Evolutionary conservation across 1,140 invertebrate genomes (phyloP).

Genomic region (Tetramorium simillimum): DNA sequence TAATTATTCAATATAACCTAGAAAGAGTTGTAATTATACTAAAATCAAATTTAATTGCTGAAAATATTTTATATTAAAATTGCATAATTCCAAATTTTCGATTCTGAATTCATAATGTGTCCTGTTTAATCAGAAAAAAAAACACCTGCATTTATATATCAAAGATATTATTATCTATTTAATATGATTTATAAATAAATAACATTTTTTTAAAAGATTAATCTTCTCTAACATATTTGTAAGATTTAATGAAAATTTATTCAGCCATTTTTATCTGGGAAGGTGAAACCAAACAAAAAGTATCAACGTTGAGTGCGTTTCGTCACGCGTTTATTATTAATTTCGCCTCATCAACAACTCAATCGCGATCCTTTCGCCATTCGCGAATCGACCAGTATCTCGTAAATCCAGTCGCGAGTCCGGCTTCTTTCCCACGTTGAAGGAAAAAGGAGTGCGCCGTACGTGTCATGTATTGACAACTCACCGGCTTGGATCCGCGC

Average conservation of each 20-base stretch:
- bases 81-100: background rate
- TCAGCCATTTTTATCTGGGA: no score
- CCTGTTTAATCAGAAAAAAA: background rate
- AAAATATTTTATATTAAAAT: background rate
- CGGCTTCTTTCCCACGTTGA: slow-evolving; percentile 59
- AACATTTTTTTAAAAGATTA: background rate
- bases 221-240: no score
- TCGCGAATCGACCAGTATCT: slow-evolving; percentile 51
- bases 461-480: slow-evolving; percentile 67
- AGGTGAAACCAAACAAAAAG: background rate
- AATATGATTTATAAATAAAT: background rate
- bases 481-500: background rate
- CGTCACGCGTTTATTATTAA: background rate
- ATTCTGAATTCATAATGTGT: background rate
- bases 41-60: background rate
- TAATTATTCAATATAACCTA: background rate
- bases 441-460: slow-evolving; percentile 66
- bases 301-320: background rate
- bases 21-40: background rate
- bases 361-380: slow-evolving; percentile 50
- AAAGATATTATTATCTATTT: background rate
- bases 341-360: slow-evolving; percentile 60
- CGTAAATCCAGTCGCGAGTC: slow-evolving; percentile 66
- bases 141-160: background rate
- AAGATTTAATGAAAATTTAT: background rate